Evolutionary conservation across 2,797 vertebrate genomes (phyloP), one percentile per base, ranked within the genome.

Genomic region (Balearica regulorum): DNA sequence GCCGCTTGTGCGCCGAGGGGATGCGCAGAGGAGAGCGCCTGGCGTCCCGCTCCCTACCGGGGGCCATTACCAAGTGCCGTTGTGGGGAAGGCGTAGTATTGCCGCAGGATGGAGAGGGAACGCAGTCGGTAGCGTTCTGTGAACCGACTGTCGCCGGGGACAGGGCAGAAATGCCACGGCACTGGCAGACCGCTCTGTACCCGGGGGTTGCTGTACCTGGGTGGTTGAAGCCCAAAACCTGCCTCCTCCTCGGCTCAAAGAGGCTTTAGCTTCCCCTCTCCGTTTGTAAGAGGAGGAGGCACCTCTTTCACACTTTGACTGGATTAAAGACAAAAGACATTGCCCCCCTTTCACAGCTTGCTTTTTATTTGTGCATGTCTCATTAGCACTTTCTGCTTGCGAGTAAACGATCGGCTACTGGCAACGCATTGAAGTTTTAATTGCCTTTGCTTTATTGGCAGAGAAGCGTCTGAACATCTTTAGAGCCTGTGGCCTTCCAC

Each of bases 31-130:
- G 22, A 55, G 43, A 13, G 5, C 5, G 13, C 26, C 57, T 25
- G 1, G 16, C 4, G 1, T 13, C 18, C 49, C 16, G 12, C 37
- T 51, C 25, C 66, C 43, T 8, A 4, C 1, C 13, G 28, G 53
- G 51, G 11, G 61, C 18, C 1, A 24, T 4, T 5, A 0, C 48
- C 16, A n/a, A 5, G 25, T 5, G 37, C 21, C 19, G 5, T 0
- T 4, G 43, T 5, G 24, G 7, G n/a, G 11, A 22, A 37, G 58
- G 4, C 13, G 44, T 4, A 10, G 35, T 6, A 0, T 3, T 49
- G 79, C 80, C 57, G 3, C 5, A 6, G 89, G 35, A 2, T 31
- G 58, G 17, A 7, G 66, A 41, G 48, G 68, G 55, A 15, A 16
- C 37, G 58, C 6, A 5, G 3, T 41, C 5, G 2, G 25, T 6